phyloP scores from a whole-genome alignment of 2,113 vertebrate genomes.

The Alligator sinensis region DNA sequence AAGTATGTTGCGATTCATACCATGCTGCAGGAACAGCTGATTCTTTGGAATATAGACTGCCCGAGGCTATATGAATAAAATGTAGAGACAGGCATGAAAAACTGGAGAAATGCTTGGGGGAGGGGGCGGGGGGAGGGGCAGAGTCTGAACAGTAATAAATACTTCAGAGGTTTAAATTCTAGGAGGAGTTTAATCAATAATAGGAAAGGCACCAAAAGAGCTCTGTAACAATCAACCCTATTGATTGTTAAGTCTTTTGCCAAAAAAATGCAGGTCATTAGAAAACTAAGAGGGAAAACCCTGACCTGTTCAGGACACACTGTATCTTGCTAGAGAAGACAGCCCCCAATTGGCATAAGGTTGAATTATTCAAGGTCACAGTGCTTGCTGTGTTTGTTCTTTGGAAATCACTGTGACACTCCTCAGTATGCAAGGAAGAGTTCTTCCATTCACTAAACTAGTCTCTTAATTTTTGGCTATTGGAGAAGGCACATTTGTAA shows the following conservation, averaged over 20 bases:
- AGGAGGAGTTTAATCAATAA: slow-evolving; percentile 43
- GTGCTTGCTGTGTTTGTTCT: not conserved
- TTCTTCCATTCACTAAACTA: not conserved
- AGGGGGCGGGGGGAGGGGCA: too few species aligned
- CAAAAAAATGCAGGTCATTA: slow-evolving; percentile 25
- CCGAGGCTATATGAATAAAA: not conserved
- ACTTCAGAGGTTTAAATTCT: slow-evolving; percentile 27
- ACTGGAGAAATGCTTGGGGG: not conserved
- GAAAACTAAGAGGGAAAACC: not conserved
- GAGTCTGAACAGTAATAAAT: not conserved
- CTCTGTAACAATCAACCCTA: slow-evolving; percentile 20
- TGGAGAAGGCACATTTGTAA: not conserved
- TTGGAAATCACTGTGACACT: not conserved
- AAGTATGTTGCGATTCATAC: not conserved
- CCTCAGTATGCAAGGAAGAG: not conserved
- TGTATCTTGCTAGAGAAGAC: not conserved
- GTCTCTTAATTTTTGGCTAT: not conserved
- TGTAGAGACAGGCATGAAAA: not conserved
- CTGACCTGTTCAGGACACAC: not conserved
- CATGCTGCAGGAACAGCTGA: not conserved
- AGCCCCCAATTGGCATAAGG: not conserved
- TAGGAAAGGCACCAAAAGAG: slow-evolving; percentile 9
- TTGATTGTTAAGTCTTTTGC: slow-evolving; percentile 35
- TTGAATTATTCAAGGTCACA: slow-evolving; percentile 16
- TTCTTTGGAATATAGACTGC: not conserved